Base-by-base conservation (phyloP, 2,113 vertebrate genomes). In the Coptodon rendalli region DNA sequence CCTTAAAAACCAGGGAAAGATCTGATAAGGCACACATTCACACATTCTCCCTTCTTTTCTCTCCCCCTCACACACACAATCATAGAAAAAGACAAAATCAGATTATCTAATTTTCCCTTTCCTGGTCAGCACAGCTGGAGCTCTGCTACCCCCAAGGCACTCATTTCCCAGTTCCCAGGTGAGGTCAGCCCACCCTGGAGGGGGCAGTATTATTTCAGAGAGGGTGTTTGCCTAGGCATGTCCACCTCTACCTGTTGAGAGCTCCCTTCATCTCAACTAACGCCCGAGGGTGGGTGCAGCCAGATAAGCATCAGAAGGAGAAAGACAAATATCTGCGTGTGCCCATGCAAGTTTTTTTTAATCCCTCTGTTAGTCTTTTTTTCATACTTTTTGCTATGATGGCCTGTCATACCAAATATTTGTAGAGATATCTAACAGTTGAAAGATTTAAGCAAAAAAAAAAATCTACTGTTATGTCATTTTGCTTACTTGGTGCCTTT, bases 131-230 rank as follows among this genome's bases (percentile, higher is more conserved):
- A 24, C 56, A 87, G 61, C 84, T 61, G 83, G 10, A 34, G 17
- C 43, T 53, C 48, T 40, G 61, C 73, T 10, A 63, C 89, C 90
- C 78, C 50, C 17, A 84, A 52, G 90, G 89, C 86, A 2, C 86
- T 71, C 24, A 54, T 73, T 93, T 76, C 84, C 73, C 24, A 80
- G 29, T 38, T 88, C 78, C 57, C 50, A 80, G 59, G 38, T 85
- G 91, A 90, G 92, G 93, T 94, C 92, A 91, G 82, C 91, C 79
- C 85, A 89, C 88, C 91, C 91, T 90, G 84, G 89, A 91, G 89
- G 93, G 90, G 89, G 91, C 89, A 88, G 91, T 89, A 86, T 93
- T 91, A 90, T 83, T 94, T 86, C 81, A 81, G 81, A 88, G 11
- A 89, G 83, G 85, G 81, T 71, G 43, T 85, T 76, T 85, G 93